A percentile compares a stretch with the other conserved stretches of the same genome.
phyloP scores from a whole-genome alignment of 2,113 vertebrate species.

The Syngnathus floridae region DNA sequence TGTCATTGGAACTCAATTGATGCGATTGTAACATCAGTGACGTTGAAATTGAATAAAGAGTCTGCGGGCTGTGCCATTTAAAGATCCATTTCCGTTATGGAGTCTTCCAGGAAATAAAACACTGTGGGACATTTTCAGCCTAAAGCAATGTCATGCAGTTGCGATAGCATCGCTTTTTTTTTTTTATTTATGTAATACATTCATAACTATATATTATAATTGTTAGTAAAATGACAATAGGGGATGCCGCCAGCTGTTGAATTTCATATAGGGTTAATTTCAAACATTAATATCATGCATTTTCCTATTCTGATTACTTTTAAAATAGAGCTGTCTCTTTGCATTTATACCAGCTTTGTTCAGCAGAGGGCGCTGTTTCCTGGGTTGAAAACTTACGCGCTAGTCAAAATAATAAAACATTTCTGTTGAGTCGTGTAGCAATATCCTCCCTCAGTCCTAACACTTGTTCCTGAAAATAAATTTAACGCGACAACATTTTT shows the following conservation, averaged over 20 bases:
- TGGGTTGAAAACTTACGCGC: too few relatives aligned
- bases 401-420: too few relatives aligned
- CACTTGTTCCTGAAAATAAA: neutral
- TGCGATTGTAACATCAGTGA: neutral
- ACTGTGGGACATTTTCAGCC: neutral
- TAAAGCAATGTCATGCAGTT: neutral
- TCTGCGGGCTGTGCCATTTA: neutral
- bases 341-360: conserved; percentile 7
- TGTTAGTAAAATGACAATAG: conserved; percentile 5
- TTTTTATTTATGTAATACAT: neutral
- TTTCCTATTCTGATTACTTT: conserved; percentile 29
- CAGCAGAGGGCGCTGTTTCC: conserved; percentile 32
- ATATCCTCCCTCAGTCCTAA: neutral
- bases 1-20: neutral
- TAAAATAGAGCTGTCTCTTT: neutral
- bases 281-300: conserved; percentile 43
- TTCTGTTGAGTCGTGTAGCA: neutral
- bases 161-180: too few relatives aligned
- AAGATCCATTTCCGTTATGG: neutral
- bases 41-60: neutral
- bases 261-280: conserved; percentile 26
- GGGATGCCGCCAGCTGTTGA: conserved; percentile 2
- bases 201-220: neutral
- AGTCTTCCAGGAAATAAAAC: neutral
- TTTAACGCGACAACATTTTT: neutral